Evolutionary conservation across 1,140 invertebrate genomes (phyloP).

Genomic region (Anastrepha obliqua): DNA sequence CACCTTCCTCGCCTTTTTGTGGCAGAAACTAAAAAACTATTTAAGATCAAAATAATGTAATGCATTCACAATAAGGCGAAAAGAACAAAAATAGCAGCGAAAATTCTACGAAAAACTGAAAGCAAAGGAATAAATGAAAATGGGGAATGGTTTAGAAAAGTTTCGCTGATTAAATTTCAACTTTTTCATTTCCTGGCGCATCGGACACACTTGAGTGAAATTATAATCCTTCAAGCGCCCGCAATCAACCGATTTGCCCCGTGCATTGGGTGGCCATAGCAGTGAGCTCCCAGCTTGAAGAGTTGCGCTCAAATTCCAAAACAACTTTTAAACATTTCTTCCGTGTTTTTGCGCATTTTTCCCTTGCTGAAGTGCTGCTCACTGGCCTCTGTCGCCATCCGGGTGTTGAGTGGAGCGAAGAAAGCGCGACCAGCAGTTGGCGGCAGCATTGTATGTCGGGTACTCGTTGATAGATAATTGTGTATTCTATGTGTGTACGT

Average conservation of each 20-base stretch:
- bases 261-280: background rate
- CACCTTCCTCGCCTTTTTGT: background rate
- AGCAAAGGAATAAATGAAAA: background rate
- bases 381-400: background rate
- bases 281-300: background rate
- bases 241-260: background rate
- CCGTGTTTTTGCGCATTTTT: background rate
- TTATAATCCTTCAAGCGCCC: conserved; percentile 47
- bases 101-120: background rate
- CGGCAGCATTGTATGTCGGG: background rate
- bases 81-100: conserved; percentile 5
- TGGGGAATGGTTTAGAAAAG: background rate
- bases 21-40: background rate
- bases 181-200: conserved; percentile 50
- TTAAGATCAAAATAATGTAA: conserved; percentile 53
- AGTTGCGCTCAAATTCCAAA: conserved; percentile 32
- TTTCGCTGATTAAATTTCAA: conserved; percentile 54
- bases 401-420: background rate
- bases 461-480: background rate
- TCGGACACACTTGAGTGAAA: conserved; percentile 43
- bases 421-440: background rate
- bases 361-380: background rate
- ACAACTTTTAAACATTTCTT: conserved; percentile 29
- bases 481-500: background rate
- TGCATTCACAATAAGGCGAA: conserved; percentile 23